Conservation (phyloP, 2,888 invertebrate species). For the Clepsis dumicolana region DNA sequence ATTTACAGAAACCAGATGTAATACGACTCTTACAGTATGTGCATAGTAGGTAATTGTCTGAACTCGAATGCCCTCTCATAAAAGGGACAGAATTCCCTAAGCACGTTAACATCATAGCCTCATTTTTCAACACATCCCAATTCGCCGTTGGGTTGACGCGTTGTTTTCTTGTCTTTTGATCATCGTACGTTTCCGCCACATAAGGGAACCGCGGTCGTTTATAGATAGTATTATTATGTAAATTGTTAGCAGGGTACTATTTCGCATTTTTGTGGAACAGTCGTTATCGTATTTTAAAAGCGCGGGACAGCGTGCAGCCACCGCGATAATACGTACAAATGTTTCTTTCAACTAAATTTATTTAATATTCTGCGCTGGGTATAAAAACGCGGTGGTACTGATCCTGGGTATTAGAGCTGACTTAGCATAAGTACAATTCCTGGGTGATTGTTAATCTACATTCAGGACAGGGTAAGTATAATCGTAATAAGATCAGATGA, state of each 20-base stretch:
- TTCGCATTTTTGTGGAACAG: conserved; percentile 8
- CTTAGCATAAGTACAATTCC: too few relatives aligned
- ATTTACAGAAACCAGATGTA: background rate
- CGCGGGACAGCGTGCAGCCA: conserved; percentile 21
- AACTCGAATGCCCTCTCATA: background rate
- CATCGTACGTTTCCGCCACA: background rate
- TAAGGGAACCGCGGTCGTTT: conserved; percentile 6
- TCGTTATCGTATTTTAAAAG: conserved; percentile 42
- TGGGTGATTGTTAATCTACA: too few relatives aligned
- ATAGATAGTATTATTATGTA: conserved; percentile 32
- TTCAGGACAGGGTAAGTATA: too few relatives aligned
- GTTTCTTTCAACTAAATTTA: conserved; percentile 12
- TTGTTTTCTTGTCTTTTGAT: conserved; percentile 27
- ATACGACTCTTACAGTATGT: background rate
- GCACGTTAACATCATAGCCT: background rate
- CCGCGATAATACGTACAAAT: conserved; percentile 20
- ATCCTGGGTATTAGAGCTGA: background rate
- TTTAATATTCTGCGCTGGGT: background rate
- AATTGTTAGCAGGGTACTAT: conserved; percentile 39
- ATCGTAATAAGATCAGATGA: too few relatives aligned
- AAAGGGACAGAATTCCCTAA: background rate
- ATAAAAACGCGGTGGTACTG: background rate
- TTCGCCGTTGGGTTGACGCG: background rate
- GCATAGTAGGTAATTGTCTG: background rate
- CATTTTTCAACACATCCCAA: conserved; percentile 11